Conservation (phyloP, 1,140 invertebrate species). For the Parasteatoda tepidariorum region DNA sequence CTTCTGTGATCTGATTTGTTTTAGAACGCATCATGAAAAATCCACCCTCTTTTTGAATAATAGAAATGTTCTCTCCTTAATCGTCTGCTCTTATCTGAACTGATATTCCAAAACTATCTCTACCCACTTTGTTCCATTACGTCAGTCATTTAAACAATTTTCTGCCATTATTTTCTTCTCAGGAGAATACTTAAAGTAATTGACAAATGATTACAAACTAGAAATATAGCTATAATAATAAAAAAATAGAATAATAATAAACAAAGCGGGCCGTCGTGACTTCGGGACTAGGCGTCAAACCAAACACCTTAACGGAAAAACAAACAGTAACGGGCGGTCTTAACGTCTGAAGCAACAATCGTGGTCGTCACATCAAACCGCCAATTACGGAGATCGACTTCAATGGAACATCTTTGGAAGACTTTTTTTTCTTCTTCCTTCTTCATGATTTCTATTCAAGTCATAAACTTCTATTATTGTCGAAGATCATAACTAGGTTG, state of each 20-base stretch:
- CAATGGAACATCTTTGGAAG: constrained; percentile 45
- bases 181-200: background rate
- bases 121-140: too few species aligned
- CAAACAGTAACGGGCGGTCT: constrained; percentile 35
- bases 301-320: constrained; percentile 52
- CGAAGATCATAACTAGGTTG: background rate
- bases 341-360: constrained; percentile 27
- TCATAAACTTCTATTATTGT: constrained; percentile 40
- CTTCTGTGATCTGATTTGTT: too few species aligned
- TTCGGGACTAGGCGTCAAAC: constrained; percentile 42
- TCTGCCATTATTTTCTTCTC: background rate
- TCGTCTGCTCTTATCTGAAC: too few species aligned
- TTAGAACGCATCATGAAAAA: too few species aligned
- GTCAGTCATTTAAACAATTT: too few species aligned
- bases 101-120: too few species aligned
- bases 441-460: background rate
- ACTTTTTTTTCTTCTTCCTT: background rate
- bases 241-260: background rate
- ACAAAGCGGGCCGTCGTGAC: constrained; percentile 9
- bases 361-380: constrained; percentile 35
- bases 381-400: constrained; percentile 42
- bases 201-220: constrained; percentile 51
- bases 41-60: too few species aligned
- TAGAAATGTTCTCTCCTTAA: too few species aligned
- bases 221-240: background rate